Percentiles rank a stretch among this genome's conserved stretches.
These are phyloP conservation scores for Agraylea sexmaculata DNA, from an alignment of 1,140 invertebrate genomes.

Conservation along the genomic window DNA sequence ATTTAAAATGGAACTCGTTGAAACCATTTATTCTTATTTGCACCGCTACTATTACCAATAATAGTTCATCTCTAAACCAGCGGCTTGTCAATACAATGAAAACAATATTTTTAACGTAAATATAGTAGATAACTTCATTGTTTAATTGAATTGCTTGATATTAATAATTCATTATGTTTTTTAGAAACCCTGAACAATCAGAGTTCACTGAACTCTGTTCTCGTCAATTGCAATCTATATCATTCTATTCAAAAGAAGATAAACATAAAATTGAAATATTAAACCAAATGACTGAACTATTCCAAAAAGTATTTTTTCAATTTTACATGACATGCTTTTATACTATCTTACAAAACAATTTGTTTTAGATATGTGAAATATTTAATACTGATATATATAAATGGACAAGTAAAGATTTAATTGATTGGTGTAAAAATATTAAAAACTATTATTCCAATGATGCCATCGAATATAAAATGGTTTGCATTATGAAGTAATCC, in stretches of 20 bases:
- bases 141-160: no score
- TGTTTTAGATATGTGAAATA: slow-evolving; percentile 41
- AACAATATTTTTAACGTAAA: slow-evolving; percentile 6
- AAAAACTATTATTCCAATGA: slow-evolving; percentile 29
- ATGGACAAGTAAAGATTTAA: slow-evolving; percentile 57
- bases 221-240: no score
- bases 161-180: no score
- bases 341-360: slow-evolving; percentile 2
- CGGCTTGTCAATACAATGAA: slow-evolving; percentile 15
- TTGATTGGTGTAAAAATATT: slow-evolving; percentile 56
- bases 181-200: no score
- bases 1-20: slow-evolving; percentile 21
- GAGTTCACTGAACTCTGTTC: no score
- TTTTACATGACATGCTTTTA: slow-evolving; percentile 4
- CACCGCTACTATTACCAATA: slow-evolving; percentile 13
- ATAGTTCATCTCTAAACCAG: slow-evolving; percentile 10
- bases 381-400: slow-evolving; percentile 41
- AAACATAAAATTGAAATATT: no score
- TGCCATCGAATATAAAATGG: slow-evolving; percentile 11
- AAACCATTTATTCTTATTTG: slow-evolving; percentile 16
- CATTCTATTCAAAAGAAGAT: no score
- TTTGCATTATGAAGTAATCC: slow-evolving; percentile 6
- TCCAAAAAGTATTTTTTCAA: no score
- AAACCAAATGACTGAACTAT: no score
- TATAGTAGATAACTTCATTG: no score